Base-by-base conservation (phyloP, 2,888 invertebrate species). In the Eremobia ochroleuca region DNA sequence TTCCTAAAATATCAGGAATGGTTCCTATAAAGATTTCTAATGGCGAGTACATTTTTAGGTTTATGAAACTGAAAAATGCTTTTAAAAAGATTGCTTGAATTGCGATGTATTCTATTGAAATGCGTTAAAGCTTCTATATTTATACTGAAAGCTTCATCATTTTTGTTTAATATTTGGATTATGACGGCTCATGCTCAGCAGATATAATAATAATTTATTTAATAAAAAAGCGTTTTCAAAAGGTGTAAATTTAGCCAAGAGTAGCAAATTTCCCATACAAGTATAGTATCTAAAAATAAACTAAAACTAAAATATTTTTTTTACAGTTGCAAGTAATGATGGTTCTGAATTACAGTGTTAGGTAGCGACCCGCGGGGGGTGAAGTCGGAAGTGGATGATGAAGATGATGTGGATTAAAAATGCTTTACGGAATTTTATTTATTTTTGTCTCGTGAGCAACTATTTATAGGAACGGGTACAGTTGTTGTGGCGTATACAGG, bases 1-100 rank as follows among this genome's bases (percentile, higher is more conserved):
- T 70, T 58, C 61, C 11, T 43, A 31, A 64, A 66, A 69, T 73
- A 76, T 82, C 40, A 62, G 49, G 76, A 81, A 81, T 43, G 34
- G 49, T 15, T 81, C 15, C 28, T n/a, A 66, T 76, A 81, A 62
- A 76, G 58, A 77, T 81, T 49, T 71, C 40, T 77, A 81, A 67
- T 64, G 37, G 59, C 11, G 5, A 40, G 55, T 59, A 73, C 52
- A 69, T 81, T 81, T 76, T 76, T 21, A 67, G 52, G 72, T 76
- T 73, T 64, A 85, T 69, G 82, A 82, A 71, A 81, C 76, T 75
- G 79, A 68, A 82, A 79, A 72, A 69, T 72, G 62, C 61, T 83
- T 86, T 83, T 66, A 69, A 68, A 73, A 59, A 68, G 81, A 83
- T 82, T 82, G 85, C 64, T 69, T 65, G 31, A 9, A 37, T 8